Conservation (phyloP, 2,797 vertebrate genomes). For the Intellagama lesueurii region DNA sequence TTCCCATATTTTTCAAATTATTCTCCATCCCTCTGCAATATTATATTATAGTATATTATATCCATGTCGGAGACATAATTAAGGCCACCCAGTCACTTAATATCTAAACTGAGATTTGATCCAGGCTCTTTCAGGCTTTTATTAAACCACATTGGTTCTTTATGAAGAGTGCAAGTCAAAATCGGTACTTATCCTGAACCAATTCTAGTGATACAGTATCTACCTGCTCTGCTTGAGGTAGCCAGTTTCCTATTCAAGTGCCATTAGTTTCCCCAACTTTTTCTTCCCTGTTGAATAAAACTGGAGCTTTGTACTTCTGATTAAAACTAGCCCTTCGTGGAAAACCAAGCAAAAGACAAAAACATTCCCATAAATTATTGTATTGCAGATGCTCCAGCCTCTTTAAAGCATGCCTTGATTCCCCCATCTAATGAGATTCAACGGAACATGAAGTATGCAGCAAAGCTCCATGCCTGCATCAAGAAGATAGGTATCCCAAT, state of each 20-base stretch:
- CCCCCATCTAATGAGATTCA: conserved; percentile 21
- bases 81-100: background rate
- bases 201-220: background rate
- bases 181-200: background rate
- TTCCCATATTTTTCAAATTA: background rate
- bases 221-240: too few species aligned
- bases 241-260: background rate
- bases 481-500: conserved; percentile 25
- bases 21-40: background rate
- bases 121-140: background rate
- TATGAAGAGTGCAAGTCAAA: background rate
- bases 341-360: background rate
- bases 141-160: background rate
- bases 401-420: background rate
- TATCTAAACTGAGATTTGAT: too few species aligned
- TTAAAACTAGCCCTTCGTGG: too few species aligned
- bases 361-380: background rate
- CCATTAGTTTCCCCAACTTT: background rate
- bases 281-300: background rate
- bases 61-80: background rate
- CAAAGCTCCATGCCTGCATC: background rate
- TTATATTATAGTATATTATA: background rate
- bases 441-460: conserved; percentile 16
- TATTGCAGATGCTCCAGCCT: background rate
- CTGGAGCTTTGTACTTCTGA: background rate